Percentiles rank a stretch among this genome's conserved stretches.
Conservation (phyloP, 2,888 invertebrate genomes). For the Troides aeacus region DNA sequence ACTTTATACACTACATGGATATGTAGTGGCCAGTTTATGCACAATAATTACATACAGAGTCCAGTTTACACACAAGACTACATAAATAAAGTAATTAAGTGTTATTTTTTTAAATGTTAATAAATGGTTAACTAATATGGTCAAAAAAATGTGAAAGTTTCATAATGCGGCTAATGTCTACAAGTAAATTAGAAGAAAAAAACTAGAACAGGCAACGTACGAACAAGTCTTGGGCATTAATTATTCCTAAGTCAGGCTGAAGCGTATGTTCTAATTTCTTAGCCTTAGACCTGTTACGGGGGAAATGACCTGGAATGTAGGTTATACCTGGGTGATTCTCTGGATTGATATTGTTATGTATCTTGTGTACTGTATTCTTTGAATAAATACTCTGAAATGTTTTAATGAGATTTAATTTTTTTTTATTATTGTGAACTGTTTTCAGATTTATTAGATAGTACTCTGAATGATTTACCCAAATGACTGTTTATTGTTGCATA, state of each 20-base stretch:
- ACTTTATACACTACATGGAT: no score
- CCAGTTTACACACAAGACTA: no score
- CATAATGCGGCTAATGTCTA: not conserved
- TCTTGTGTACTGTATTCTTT: not conserved
- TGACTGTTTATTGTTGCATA: no score
- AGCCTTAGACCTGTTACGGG: slow-evolving; percentile 16
- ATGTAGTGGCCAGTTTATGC: not conserved
- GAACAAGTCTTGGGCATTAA: slow-evolving; percentile 17
- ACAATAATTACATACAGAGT: no score
- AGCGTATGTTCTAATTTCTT: slow-evolving; percentile 20
- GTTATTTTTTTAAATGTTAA: no score
- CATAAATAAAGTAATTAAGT: no score
- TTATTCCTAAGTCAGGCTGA: slow-evolving; percentile 17
- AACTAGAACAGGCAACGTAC: slow-evolving; percentile 4
- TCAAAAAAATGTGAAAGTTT: not conserved
- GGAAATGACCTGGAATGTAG: slow-evolving; percentile 26
- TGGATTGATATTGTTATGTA: slow-evolving; percentile 17
- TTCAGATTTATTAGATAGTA: not conserved
- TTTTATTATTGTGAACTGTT: not conserved
- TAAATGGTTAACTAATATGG: no score
- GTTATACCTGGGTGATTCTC: slow-evolving; percentile 22
- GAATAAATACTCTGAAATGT: not conserved
- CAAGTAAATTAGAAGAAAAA: not conserved
- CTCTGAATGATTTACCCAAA: no score
- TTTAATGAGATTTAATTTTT: not conserved